Percentiles rank a stretch among this genome's conserved stretches.
phyloP scores from a whole-genome alignment of 2,888 invertebrate species.

The Sinotaia quadrata region DNA sequence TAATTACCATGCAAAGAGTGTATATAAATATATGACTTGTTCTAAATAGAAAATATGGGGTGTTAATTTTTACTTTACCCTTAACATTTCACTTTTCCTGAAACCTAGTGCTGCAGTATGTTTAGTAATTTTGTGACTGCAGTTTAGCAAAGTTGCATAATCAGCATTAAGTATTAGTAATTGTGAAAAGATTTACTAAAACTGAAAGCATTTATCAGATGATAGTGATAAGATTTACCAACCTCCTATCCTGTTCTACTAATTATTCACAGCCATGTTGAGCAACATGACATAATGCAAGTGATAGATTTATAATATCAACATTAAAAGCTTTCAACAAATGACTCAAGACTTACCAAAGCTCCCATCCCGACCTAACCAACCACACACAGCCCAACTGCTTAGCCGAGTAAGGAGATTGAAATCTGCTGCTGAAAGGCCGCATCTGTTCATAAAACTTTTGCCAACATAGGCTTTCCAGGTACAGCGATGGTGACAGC shows the following conservation, averaged over 20 bases:
- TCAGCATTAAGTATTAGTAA: too few species aligned
- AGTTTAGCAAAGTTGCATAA: too few species aligned
- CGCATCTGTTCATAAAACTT: constrained; percentile 75
- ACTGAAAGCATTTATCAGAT: too few species aligned
- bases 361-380: constrained; percentile 18
- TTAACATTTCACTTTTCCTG: too few species aligned
- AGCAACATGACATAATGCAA: not conserved
- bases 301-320: too few species aligned
- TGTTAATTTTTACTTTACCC: too few species aligned
- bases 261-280: not conserved
- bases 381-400: constrained; percentile 86
- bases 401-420: constrained; percentile 84
- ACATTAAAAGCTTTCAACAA: not conserved
- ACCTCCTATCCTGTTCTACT: not conserved
- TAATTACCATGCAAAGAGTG: too few species aligned
- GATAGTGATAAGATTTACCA: not conserved
- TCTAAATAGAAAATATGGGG: too few species aligned
- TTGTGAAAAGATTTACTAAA: too few species aligned
- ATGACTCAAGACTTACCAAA: not conserved
- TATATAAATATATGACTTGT: too few species aligned
- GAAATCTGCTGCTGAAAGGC: constrained; percentile 77
- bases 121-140: too few species aligned
- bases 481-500: constrained; percentile 91
- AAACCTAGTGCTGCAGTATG: too few species aligned
- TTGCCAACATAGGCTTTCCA: constrained; percentile 82